These are phyloP conservation scores for Antitype chi DNA, from an alignment of 2,888 invertebrate genomes.

Conservation along the genomic window DNA sequence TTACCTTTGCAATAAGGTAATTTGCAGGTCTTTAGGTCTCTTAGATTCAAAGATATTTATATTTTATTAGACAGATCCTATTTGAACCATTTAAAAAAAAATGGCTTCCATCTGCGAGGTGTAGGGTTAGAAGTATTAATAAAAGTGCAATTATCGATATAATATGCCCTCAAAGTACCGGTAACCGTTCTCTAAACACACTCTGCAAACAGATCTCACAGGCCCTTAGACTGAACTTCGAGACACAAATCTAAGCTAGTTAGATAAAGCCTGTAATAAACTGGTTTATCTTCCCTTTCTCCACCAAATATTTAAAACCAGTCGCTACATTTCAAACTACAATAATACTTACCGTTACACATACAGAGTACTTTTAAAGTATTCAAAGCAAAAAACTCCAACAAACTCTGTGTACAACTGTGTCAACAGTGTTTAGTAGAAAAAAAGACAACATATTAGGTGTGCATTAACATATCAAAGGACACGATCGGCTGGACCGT, in stretches of 20 bases:
- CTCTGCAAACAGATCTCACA: no score
- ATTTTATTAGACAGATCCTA: no score
- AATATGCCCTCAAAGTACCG: no score
- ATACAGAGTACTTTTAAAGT: conserved; percentile 9
- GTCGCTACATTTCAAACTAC: not conserved
- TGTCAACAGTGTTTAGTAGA: conserved; percentile 70
- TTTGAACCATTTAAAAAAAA: no score
- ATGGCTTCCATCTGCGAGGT: no score
- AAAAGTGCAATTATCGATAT: no score
- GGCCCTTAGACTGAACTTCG: no score
- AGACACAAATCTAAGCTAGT: not conserved
- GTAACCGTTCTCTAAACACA: no score
- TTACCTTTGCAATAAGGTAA: no score
- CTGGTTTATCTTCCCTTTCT: not conserved
- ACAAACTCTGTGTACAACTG: conserved; percentile 52
- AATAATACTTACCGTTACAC: not conserved
- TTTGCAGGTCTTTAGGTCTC: no score
- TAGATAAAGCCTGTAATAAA: not conserved
- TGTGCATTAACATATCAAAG: conserved; percentile 85
- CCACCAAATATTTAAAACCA: not conserved
- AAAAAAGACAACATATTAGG: conserved; percentile 75
- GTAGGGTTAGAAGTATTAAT: no score
- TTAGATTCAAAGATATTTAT: no score
- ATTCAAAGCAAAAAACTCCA: conserved; percentile 20
- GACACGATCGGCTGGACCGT: conserved; percentile 71